These are phyloP conservation scores for Epinephelus malabaricus DNA, from an alignment of 2,797 vertebrate genomes.

Conservation along the genomic window DNA sequence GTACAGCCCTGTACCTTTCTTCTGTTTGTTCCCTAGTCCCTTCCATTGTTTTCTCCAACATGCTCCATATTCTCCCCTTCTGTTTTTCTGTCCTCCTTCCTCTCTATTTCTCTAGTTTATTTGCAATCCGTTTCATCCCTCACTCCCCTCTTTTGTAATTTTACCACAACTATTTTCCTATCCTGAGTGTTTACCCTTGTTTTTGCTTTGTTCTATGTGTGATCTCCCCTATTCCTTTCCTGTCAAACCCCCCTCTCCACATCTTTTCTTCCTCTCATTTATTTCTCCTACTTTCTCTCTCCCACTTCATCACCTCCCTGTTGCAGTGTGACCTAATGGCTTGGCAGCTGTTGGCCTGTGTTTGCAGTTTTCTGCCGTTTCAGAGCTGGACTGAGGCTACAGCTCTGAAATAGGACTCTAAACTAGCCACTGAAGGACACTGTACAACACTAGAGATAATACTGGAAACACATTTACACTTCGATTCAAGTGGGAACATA, in stretches of 20 bases:
- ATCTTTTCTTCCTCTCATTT: neutral
- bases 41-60: neutral
- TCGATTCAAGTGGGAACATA: neutral
- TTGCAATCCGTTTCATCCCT: neutral
- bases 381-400: constrained; percentile 34
- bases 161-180: neutral
- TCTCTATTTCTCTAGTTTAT: neutral
- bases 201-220: constrained; percentile 7
- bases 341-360: constrained; percentile 72
- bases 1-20: neutral
- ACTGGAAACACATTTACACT: neutral
- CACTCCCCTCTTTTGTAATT: constrained; percentile 1
- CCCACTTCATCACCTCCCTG: constrained; percentile 55
- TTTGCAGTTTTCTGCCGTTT: constrained; percentile 68
- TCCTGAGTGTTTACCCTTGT: neutral
- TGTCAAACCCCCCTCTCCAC: no score
- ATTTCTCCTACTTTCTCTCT: neutral
- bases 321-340: constrained; percentile 71
- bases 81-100: neutral
- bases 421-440: constrained; percentile 31
- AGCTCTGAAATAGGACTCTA: constrained; percentile 33
- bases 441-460: neutral
- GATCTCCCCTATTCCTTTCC: neutral
- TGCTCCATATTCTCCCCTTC: neutral
- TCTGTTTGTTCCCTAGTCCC: neutral